phyloP scores from a whole-genome alignment of 2,888 invertebrate genomes.

The Platycheirus albimanus region DNA sequence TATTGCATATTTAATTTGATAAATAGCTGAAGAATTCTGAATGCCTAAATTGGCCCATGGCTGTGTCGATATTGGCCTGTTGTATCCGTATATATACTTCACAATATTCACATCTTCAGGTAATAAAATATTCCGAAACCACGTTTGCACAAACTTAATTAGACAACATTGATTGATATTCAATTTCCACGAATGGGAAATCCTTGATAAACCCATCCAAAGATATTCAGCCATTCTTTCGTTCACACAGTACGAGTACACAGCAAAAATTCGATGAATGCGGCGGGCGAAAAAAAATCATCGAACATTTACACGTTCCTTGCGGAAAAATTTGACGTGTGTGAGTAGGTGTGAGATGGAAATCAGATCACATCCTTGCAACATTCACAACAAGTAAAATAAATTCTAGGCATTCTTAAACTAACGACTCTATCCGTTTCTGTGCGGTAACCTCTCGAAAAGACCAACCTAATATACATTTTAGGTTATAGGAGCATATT shows the following conservation, averaged over 20 bases:
- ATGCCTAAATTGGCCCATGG: conserved; percentile 15
- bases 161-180: conserved; percentile 67
- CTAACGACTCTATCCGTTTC: conserved; percentile 39
- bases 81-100: neutral
- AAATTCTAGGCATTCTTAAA: conserved; percentile 61
- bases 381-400: conserved; percentile 69
- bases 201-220: conserved; percentile 19
- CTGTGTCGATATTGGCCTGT: neutral
- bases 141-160: conserved; percentile 65
- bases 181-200: conserved; percentile 60
- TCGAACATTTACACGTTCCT: conserved; percentile 60
- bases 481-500: conserved; percentile 67
- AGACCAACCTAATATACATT: conserved; percentile 60
- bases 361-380: conserved; percentile 65
- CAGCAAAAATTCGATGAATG: conserved; percentile 34
- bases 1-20: conserved; percentile 63
- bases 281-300: conserved; percentile 31
- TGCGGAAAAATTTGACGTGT: conserved; percentile 30
- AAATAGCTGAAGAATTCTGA: conserved; percentile 50
- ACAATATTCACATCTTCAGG: conserved; percentile 46
- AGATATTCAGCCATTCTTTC: conserved; percentile 7
- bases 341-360: conserved; percentile 21
- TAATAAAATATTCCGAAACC: conserved; percentile 61
- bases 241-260: conserved; percentile 14
- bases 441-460: conserved; percentile 3